A percentile compares a stretch with the other conserved stretches of the same genome.
Evolutionary conservation across 1,140 invertebrate genomes (phyloP).

Genomic region (Cephus cinctus): DNA sequence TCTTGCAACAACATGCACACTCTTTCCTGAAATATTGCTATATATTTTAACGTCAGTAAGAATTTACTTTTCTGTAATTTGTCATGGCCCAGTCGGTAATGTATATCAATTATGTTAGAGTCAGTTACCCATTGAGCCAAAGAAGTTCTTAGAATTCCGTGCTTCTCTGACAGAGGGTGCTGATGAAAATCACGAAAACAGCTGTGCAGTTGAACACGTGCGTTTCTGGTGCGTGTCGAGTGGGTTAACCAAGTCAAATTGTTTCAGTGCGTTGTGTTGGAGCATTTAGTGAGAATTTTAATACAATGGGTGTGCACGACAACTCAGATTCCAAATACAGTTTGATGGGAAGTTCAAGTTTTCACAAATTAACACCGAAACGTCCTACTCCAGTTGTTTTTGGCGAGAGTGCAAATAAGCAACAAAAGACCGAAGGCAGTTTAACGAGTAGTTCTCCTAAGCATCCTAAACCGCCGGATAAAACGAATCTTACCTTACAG

Average conservation of each 20-base stretch:
- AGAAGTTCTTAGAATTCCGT: too few relatives aligned
- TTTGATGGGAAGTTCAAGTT: slow-evolving; percentile 33
- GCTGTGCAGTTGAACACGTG: slow-evolving; percentile 13
- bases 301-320: slow-evolving; percentile 48
- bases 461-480: slow-evolving; percentile 20
- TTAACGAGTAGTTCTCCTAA: slow-evolving; percentile 1
- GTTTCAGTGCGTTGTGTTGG: background rate
- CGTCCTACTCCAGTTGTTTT: slow-evolving; percentile 34
- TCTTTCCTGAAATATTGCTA: too few relatives aligned
- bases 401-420: slow-evolving; percentile 26
- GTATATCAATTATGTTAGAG: too few relatives aligned
- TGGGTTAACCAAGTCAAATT: background rate
- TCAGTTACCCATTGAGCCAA: too few relatives aligned
- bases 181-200: slow-evolving; percentile 8
- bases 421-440: slow-evolving; percentile 25
- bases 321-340: slow-evolving; percentile 43
- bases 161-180: too few relatives aligned
- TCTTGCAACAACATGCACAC: too few relatives aligned
- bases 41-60: too few relatives aligned
- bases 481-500: slow-evolving; percentile 43
- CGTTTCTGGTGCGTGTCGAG: background rate
- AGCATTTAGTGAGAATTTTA: background rate
- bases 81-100: too few relatives aligned
- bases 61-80: too few relatives aligned
- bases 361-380: slow-evolving; percentile 39